These are phyloP conservation scores for Adelognathus sp. DNA, from an alignment of 2,888 invertebrate species.

Conservation along the genomic window DNA sequence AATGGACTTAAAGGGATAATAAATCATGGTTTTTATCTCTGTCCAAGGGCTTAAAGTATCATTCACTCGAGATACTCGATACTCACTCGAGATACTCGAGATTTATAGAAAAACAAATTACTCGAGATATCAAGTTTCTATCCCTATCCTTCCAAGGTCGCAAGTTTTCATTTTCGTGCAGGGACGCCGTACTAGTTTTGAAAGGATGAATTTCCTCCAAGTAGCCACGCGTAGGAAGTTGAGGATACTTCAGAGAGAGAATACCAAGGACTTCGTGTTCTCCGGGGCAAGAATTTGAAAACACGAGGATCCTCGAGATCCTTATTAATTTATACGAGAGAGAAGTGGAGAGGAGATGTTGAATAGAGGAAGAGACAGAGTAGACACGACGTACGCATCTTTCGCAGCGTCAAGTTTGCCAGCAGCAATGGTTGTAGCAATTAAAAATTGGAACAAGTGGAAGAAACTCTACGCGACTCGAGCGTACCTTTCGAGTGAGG, in stretches of 20 bases:
- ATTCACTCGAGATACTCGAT: neutral
- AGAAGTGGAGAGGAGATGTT: neutral
- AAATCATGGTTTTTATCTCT: too few relatives aligned
- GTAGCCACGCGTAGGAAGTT: constrained; percentile 12
- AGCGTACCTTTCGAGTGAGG: constrained; percentile 40
- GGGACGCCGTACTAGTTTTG: neutral
- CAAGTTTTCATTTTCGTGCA: neutral
- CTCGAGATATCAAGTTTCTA: neutral
- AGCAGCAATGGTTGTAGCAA: neutral
- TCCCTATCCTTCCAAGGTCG: neutral
- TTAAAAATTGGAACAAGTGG: neutral
- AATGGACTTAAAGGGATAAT: too few relatives aligned
- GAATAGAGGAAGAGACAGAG: constrained; percentile 1
- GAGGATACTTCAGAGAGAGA: constrained; percentile 30
- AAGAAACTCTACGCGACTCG: constrained; percentile 31
- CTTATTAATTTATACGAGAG: constrained; percentile 52
- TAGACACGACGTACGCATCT: constrained; percentile 27
- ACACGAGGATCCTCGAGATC: constrained; percentile 36
- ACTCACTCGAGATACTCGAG: neutral
- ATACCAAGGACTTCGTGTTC: constrained; percentile 20
- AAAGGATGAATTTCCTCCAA: constrained; percentile 6
- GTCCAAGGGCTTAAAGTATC: too few relatives aligned
- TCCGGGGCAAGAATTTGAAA: constrained; percentile 30
- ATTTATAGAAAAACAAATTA: neutral
- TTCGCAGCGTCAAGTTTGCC: constrained; percentile 24